phyloP scores from a whole-genome alignment of 1,140 invertebrate genomes.

The Eueides isabella region DNA sequence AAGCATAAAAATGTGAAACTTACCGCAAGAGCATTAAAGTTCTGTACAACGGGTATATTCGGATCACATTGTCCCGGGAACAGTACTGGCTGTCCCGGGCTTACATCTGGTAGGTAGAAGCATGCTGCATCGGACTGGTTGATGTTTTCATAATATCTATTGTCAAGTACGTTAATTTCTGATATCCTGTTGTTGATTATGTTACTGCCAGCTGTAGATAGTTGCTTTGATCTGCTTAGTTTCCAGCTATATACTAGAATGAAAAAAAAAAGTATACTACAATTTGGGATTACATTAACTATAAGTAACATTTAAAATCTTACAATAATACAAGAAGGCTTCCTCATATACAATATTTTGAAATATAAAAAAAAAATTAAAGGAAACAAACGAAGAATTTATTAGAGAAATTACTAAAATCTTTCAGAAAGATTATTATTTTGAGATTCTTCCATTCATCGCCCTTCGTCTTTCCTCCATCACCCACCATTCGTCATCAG shows the following conservation, averaged over 20 bases:
- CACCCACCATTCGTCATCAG: too few species aligned
- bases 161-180: conserved; percentile 49
- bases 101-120: conserved; percentile 57
- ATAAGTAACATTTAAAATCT: too few species aligned
- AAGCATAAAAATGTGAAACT: not conserved
- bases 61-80: conserved; percentile 58
- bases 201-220: conserved; percentile 37
- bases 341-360: too few species aligned
- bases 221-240: conserved; percentile 51
- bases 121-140: conserved; percentile 58
- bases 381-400: too few species aligned
- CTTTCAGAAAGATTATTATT: too few species aligned
- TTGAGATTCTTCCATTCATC: too few species aligned
- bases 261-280: not conserved
- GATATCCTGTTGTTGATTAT: conserved; percentile 53
- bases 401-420: too few species aligned
- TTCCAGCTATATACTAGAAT: conserved; percentile 69
- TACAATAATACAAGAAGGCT: too few species aligned
- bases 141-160: conserved; percentile 53
- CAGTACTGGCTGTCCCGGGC: conserved; percentile 46
- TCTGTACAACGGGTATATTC: conserved; percentile 48
- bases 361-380: too few species aligned
- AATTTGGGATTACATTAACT: not conserved
- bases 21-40: conserved; percentile 43
- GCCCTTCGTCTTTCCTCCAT: too few species aligned